Percentiles rank a stretch among this genome's conserved stretches.
These are phyloP conservation scores for Todus mexicanus DNA, from an alignment of 2,797 vertebrate species.

Conservation along the genomic window DNA sequence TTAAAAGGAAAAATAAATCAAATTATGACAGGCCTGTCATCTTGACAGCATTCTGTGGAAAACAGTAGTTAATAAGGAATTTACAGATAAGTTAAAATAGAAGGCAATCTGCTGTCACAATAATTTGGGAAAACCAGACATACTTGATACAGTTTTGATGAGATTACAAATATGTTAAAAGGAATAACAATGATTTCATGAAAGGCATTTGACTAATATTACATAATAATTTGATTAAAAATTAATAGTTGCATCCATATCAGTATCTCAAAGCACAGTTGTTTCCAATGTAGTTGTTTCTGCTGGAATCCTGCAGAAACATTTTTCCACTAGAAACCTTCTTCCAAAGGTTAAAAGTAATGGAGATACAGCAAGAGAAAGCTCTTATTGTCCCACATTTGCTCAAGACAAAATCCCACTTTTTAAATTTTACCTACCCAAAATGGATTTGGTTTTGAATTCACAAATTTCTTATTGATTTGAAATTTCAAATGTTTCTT, in stretches of 20 bases:
- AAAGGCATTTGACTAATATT: background rate
- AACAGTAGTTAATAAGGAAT: background rate
- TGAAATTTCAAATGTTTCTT: background rate
- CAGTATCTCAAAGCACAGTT: accelerated
- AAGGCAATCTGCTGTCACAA: background rate
- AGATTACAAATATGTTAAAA: background rate
- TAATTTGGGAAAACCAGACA: background rate
- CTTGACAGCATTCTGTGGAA: background rate
- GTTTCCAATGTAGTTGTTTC: background rate
- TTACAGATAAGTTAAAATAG: background rate
- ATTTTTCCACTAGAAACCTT: background rate
- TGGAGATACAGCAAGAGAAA: background rate
- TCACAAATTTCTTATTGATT: background rate
- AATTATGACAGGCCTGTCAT: background rate
- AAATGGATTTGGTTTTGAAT: background rate
- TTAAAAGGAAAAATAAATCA: background rate
- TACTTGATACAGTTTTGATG: background rate
- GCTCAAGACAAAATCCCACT: background rate
- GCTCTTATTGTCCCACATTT: background rate
- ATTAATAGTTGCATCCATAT: background rate
- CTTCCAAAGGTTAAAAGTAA: background rate
- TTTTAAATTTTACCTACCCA: background rate
- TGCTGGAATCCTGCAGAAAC: background rate
- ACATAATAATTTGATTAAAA: background rate
- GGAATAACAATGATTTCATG: background rate